Base-by-base conservation (phyloP, 2,113 vertebrate species). In the Spea multiplicata region DNA sequence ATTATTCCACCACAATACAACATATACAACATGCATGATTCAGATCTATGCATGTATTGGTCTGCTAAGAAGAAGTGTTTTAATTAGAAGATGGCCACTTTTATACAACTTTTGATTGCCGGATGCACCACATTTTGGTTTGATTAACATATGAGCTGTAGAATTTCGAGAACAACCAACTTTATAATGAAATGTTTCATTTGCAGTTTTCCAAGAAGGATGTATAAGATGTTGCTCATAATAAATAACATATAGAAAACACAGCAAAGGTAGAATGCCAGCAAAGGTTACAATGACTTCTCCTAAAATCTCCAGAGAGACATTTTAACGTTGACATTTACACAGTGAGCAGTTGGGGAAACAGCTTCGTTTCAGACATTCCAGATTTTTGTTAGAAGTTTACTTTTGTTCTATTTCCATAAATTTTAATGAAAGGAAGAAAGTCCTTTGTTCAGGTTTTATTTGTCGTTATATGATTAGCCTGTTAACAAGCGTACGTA, bases 241-340 rank as follows among this genome's bases (percentile, higher is more conserved):
- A 8, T 71, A 46, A 55, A 71, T 78, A 78, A 71, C 68, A 71
- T 71, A 71, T 14, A 30, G 44, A 48, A 78, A 78, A 44, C 59
- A 71, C 46, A 71, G 47, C n/a, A 9, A 49, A 78, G 68, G 57
- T 68, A 71, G 67, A 72, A 72, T 78, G 69, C 69, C 76, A 78
- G 53, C 50, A 78, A 78, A 78, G 76, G 76, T 78, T 78, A 78
- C 76, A 71, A 14, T 71, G 76, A 78, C 76, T 78, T 68, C 68
- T 65, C 12, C 44, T 45, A 5, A 71, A 46, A 78, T 78, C 76
- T 72, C 59, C 6, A 47, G 76, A 78, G 68, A 78, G 67, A 44
- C 57, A 78, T 78, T 78, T 78, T 64, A 71, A 65, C 59, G 47
- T 61, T 78, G 76, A 78, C 76, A 78, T 78, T 78, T 78, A 65